phyloP scores from a whole-genome alignment of 2,888 invertebrate genomes.

The Nomada goodeniana region DNA sequence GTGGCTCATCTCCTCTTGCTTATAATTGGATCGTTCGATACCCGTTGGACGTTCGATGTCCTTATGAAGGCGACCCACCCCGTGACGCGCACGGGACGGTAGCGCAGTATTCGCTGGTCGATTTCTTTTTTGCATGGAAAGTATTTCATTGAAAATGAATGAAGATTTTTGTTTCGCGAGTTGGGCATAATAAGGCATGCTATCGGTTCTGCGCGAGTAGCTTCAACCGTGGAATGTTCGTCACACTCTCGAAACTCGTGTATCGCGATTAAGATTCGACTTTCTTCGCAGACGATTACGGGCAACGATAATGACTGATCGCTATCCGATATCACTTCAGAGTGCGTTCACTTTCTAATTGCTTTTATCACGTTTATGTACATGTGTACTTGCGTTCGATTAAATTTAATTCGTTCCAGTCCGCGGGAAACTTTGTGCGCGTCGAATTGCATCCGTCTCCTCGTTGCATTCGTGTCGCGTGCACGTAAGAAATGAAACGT shows the following conservation, averaged over 20 bases:
- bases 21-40: conserved; percentile 31
- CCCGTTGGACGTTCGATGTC: background rate
- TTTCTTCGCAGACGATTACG: background rate
- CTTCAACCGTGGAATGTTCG: no score
- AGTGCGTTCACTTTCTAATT: background rate
- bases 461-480: background rate
- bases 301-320: background rate
- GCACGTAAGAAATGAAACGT: background rate
- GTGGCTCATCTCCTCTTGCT: conserved; percentile 47
- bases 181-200: background rate
- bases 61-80: background rate
- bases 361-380: background rate
- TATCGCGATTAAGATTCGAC: background rate
- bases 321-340: background rate
- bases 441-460: background rate
- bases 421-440: no score
- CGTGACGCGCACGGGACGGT: no score
- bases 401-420: background rate
- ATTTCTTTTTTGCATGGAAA: no score
- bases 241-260: no score
- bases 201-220: background rate
- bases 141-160: background rate
- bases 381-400: background rate
- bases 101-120: no score
- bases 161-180: background rate